Conservation (phyloP, 2,797 vertebrate species). For the Microtus obscurus region DNA sequence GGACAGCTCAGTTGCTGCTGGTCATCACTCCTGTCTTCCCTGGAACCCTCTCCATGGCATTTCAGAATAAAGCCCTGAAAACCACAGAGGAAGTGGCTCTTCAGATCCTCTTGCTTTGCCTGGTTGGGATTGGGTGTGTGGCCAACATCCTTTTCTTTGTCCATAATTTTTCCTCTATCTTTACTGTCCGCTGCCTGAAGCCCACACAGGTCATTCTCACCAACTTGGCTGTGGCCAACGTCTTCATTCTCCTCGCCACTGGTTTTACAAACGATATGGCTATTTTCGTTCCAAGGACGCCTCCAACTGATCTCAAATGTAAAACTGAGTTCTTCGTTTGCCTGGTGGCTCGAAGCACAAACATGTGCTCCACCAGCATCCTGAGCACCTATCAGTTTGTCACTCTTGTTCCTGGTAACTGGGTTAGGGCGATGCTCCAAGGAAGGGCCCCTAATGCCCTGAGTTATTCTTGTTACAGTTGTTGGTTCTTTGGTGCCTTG, state of each 20-base stretch:
- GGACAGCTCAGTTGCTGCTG: neutral
- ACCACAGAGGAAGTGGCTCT: neutral
- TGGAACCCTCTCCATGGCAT: neutral
- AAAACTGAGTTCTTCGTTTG: neutral
- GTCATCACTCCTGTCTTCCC: fast-evolving
- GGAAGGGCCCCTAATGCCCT: neutral
- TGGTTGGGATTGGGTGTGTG: neutral
- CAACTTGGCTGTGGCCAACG: neutral
- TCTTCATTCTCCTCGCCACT: neutral
- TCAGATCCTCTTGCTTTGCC: neutral
- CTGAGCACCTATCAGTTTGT: neutral
- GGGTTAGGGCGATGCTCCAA: fast-evolving
- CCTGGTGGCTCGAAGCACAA: neutral
- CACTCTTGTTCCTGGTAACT: neutral
- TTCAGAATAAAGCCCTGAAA: neutral
- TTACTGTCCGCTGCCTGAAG: neutral
- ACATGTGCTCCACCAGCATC: neutral
- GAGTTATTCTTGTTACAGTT: neutral
- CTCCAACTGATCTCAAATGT: neutral
- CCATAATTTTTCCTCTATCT: neutral
- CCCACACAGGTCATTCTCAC: neutral
- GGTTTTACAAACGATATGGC: fast-evolving
- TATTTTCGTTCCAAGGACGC: neutral
- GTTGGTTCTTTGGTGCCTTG: neutral
- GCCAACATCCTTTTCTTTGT: neutral